Percentiles rank a stretch among this genome's conserved stretches.
Conservation (phyloP, 2,888 invertebrate genomes). For the Petrophora chlorosata region DNA sequence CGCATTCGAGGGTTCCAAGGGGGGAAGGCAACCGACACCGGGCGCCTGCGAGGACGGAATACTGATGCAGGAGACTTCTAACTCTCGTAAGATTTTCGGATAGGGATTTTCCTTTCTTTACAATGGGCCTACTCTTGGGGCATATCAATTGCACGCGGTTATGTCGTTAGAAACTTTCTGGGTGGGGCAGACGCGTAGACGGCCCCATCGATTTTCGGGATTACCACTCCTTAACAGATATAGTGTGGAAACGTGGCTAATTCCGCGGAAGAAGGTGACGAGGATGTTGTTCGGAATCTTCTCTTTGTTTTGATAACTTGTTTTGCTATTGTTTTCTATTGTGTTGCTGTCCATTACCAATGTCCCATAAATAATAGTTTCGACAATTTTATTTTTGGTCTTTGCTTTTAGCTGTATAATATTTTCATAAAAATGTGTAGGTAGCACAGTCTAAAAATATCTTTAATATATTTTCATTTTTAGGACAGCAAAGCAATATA, state of each 20-base stretch:
- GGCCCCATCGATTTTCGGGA: conserved; percentile 75
- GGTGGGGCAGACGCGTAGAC: conserved; percentile 62
- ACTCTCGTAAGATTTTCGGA: conserved; percentile 82
- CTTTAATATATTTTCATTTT: no score
- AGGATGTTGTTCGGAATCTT: conserved; percentile 28
- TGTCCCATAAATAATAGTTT: no score
- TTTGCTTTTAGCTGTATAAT: no score
- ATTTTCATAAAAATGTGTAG: no score
- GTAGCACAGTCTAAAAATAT: no score
- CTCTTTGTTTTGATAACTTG: conserved; percentile 24
- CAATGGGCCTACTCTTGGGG: conserved; percentile 83
- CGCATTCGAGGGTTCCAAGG: conserved; percentile 55
- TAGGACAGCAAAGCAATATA: no score
- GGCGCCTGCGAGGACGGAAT: conserved; percentile 63
- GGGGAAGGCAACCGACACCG: conserved; percentile 72
- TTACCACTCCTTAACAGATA: conserved; percentile 52
- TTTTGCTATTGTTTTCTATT: neutral
- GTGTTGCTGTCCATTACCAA: no score
- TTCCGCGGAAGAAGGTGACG: conserved; percentile 31
- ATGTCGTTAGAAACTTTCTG: conserved; percentile 83
- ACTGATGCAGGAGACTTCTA: conserved; percentile 76
- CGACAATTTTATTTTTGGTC: no score
- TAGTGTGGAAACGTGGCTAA: conserved; percentile 40
- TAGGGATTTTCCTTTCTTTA: conserved; percentile 84
- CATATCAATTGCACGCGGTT: conserved; percentile 84